Conservation (phyloP, 2,888 invertebrate species). For the Timema podura region DNA sequence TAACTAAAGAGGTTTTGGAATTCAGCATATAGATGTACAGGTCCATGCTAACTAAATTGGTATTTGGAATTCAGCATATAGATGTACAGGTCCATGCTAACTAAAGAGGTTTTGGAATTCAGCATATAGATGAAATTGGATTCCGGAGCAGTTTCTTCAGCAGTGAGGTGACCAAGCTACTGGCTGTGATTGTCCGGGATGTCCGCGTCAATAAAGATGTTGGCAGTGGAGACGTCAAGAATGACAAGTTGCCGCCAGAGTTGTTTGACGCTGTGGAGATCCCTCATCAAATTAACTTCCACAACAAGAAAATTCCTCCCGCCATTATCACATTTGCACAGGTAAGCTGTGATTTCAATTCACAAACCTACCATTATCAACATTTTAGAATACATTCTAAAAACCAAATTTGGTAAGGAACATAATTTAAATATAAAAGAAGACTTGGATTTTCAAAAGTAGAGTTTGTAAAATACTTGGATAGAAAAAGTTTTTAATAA, state of each 20-base stretch:
- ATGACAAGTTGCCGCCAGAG: conserved; percentile 31
- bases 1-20: no score
- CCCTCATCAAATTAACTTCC: conserved; percentile 32
- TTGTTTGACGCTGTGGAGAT: conserved; percentile 38
- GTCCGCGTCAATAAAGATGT: conserved; percentile 78
- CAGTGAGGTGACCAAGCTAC: conserved; percentile 78
- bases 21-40: no score
- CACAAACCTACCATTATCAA: conserved; percentile 20
- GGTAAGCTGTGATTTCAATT: conserved; percentile 47
- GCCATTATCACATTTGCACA: conserved; percentile 79
- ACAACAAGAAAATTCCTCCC: conserved; percentile 65
- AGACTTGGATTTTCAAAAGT: no score
- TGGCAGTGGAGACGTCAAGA: conserved; percentile 27
- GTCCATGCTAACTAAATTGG: no score
- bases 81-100: no score
- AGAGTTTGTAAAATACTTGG: no score
- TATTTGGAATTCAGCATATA: no score
- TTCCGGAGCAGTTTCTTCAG: conserved; percentile 84
- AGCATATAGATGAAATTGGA: conserved; percentile 83
- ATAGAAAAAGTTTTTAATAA: no score
- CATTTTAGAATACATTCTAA: no score
- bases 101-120: conserved; percentile 31
- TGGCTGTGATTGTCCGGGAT: conserved; percentile 77
- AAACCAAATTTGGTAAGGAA: no score
- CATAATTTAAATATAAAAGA: no score